Base-by-base conservation (phyloP, 2,797 vertebrate genomes). In the Vespertilio murinus region DNA sequence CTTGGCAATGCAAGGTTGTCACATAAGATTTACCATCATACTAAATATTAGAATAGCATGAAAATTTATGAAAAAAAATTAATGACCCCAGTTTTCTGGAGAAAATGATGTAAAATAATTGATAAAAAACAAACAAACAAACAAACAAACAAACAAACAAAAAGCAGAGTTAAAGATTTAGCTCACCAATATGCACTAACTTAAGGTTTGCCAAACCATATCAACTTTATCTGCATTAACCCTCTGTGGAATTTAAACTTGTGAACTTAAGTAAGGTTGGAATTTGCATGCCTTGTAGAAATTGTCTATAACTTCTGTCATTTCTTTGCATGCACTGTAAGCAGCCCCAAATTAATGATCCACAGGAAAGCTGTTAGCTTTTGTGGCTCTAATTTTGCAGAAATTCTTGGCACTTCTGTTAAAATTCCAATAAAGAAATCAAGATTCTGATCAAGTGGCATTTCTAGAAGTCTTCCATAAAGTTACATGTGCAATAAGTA, bases 231-330 rank as follows among this genome's bases (percentile, higher is more conserved):
- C 11, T 71, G 2, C 47, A 83, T 73, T 23, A 75, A 25, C 1
- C 56, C 3, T 56, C 23, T 25, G 47, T 78, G 52, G 20, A n/a
- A 74, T 90, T 93, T 95, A 78, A 88, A 40, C 90, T 75, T 88
- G 13, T 80, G 35, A 84, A 30, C 4, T 93, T 75, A 74, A 28
- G 4, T 52, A 93, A 86, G 2, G 25, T 70, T 64, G 8, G 13
- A 28, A 47, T 84, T 65, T 73, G 18, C 25, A 54, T 87, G 25
- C 13, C 64, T 80, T 83, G 38, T 11, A 59, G 12, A 23, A 33
- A 84, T 61, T 71, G 33, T 92, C n/a, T 80, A 12, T 75, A 93
- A 79, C 35, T 42, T 13, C 35, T 78, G 9, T 73, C 17, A 28
- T 59, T 67, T 75, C 20, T 84, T 92, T 71, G 49, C 14, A 18